Evolutionary conservation across 2,888 invertebrate genomes (phyloP).

Genomic region (Tyria jacobaeae): DNA sequence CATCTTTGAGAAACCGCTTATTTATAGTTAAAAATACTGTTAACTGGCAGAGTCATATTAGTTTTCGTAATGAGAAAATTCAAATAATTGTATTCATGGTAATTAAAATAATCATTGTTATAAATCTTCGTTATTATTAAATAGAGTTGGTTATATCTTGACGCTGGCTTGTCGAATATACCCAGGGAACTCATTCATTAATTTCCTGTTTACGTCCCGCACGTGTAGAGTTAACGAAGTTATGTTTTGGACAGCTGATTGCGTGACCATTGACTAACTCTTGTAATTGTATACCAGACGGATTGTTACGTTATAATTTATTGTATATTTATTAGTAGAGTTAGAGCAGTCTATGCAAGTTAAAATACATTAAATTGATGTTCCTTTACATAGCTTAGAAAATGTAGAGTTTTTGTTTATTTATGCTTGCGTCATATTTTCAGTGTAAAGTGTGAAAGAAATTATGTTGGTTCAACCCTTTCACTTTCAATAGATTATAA

Average conservation of each 20-base stretch:
- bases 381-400: neutral
- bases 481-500: too few species aligned
- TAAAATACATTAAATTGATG: too few species aligned
- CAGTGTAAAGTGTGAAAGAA: neutral
- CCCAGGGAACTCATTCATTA: conserved; percentile 22
- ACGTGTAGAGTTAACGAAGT: conserved; percentile 15
- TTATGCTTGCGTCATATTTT: neutral
- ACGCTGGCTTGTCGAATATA: conserved; percentile 2
- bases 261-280: conserved; percentile 49
- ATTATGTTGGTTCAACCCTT: neutral
- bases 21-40: neutral
- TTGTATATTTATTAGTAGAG: neutral
- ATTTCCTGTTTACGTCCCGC: conserved; percentile 22
- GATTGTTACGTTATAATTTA: neutral
- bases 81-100: neutral
- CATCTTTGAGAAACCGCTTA: neutral
- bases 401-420: neutral
- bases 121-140: neutral
- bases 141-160: neutral
- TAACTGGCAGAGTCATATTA: too few species aligned
- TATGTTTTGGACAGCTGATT: conserved; percentile 33
- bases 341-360: too few species aligned
- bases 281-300: conserved; percentile 1
- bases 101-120: neutral
- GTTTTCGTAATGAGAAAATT: neutral